Evolutionary conservation across 2,888 invertebrate genomes (phyloP).

Genomic region (Saturnia pavonia): DNA sequence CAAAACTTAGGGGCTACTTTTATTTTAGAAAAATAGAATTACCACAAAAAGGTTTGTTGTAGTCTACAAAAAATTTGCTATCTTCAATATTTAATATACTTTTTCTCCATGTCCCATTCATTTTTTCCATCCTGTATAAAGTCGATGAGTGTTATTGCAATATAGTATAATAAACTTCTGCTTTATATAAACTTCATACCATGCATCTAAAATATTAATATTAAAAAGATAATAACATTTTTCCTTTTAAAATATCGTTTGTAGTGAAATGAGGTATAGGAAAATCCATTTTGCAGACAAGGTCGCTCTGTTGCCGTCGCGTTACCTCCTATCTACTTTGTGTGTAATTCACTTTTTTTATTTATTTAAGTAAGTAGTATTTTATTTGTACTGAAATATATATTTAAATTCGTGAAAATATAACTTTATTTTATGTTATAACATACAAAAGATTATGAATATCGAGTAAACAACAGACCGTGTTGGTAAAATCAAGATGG

Average conservation of each 20-base stretch:
- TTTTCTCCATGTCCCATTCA: too few species aligned
- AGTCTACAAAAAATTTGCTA: too few species aligned
- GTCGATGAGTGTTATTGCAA: too few species aligned
- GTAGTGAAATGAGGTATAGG: neutral
- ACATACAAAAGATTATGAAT: slow-evolving; percentile 1
- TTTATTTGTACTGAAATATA: neutral
- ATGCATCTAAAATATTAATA: neutral
- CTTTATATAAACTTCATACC: too few species aligned
- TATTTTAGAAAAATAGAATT: too few species aligned
- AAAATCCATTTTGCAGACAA: slow-evolving; percentile 11
- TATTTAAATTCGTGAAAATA: neutral
- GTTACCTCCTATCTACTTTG: neutral
- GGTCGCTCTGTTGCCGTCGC: neutral
- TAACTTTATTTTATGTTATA: neutral
- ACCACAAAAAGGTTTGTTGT: too few species aligned
- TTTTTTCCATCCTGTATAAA: too few species aligned
- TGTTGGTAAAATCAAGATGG: slow-evolving; percentile 4
- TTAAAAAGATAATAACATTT: neutral
- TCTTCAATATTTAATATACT: too few species aligned
- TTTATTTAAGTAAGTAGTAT: neutral
- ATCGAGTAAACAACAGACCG: slow-evolving; percentile 8
- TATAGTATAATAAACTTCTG: too few species aligned
- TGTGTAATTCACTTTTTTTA: neutral
- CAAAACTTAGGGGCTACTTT: too few species aligned
- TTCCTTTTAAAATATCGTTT: neutral